Percentiles rank a stretch among this genome's conserved stretches.
Evolutionary conservation across 2,797 vertebrate genomes (phyloP).

Genomic region (Helarctos malayanus): DNA sequence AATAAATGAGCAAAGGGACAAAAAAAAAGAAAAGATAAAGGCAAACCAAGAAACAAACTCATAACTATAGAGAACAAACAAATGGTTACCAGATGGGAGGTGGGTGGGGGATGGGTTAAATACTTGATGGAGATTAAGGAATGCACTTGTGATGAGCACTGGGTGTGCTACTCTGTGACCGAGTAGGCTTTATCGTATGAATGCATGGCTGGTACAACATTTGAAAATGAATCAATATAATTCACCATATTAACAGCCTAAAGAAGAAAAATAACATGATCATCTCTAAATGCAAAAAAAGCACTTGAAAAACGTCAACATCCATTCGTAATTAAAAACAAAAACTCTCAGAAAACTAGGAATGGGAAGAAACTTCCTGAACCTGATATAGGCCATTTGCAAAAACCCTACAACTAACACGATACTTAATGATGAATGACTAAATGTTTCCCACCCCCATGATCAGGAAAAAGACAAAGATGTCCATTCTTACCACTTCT

Average conservation of each 20-base stretch:
- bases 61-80: not conserved
- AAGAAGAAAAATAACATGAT: slow-evolving; percentile 2
- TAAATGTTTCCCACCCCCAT: not conserved
- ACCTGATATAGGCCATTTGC: not conserved
- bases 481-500: not conserved
- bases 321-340: not conserved
- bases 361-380: not conserved
- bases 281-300: not conserved
- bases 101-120: not conserved
- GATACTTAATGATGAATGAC: not conserved
- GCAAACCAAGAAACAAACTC: not conserved
- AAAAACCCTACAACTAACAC: not conserved
- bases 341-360: not conserved
- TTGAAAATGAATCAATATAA: slow-evolving; percentile 30
- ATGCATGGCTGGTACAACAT: not conserved
- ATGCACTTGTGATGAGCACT: not conserved
- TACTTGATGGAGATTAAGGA: not conserved
- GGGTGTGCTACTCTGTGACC: not conserved
- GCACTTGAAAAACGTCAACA: not conserved
- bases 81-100: not conserved
- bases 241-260: not conserved
- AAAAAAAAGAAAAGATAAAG: not conserved
- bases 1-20: not conserved
- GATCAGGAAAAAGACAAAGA: not conserved
- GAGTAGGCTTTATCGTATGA: slow-evolving; percentile 11